Evolutionary conservation across 2,113 vertebrate species (phyloP).

Genomic region (Camelus bactrianus): DNA sequence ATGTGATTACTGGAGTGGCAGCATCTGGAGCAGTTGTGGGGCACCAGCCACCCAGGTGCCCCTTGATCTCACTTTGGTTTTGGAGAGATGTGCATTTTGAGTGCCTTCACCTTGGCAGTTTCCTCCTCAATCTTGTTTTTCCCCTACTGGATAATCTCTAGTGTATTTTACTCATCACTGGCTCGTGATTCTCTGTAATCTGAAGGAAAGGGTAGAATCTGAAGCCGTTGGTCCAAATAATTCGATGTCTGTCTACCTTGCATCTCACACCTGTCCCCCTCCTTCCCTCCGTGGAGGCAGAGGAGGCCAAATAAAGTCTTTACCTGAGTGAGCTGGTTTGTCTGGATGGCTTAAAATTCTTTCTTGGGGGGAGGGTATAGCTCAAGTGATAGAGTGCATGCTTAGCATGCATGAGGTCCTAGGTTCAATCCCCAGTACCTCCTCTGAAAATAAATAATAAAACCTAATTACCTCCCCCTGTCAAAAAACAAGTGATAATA

Average conservation of each 20-base stretch:
- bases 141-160: not conserved
- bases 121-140: not conserved
- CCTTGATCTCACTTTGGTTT: not conserved
- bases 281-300: no score
- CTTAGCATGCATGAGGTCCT: no score
- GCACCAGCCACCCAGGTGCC: fast-evolving
- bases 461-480: no score
- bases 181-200: not conserved
- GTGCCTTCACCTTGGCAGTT: not conserved
- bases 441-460: no score
- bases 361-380: no score
- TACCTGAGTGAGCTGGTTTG: not conserved
- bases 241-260: not conserved
- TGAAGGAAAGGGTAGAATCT: not conserved
- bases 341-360: not conserved
- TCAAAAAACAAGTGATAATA: no score
- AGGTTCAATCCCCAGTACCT: no score
- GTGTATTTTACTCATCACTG: not conserved
- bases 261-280: not conserved
- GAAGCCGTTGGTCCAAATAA: not conserved
- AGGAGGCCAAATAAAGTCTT: not conserved
- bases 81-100: not conserved
- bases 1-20: not conserved
- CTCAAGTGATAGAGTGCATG: no score
- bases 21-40: not conserved